phyloP scores from a whole-genome alignment of 53 echinoderm and acorn worm species.

The Astropecten irregularis region DNA sequence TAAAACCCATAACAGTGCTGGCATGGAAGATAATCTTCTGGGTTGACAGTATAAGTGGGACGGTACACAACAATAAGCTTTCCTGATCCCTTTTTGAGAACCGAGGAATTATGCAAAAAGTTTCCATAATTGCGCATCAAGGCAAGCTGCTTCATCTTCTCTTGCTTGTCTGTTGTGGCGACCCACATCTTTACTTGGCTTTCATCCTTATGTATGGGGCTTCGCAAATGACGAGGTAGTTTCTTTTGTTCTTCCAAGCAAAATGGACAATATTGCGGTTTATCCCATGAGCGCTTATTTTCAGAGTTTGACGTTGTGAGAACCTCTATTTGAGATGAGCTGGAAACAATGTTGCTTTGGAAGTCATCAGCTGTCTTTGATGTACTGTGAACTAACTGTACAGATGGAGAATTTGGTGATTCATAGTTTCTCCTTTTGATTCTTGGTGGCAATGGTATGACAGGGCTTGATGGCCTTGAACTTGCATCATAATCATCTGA shows the following conservation, averaged over 20 bases:
- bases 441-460: conserved; percentile 1
- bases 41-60: conserved; percentile 19
- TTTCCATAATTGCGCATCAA: conserved; percentile 66
- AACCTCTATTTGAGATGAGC: background rate
- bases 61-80: conserved; percentile 35
- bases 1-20: conserved; percentile 48
- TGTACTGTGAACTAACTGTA: background rate
- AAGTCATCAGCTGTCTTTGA: background rate
- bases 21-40: conserved; percentile 54
- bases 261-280: conserved; percentile 4
- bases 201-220: conserved; percentile 34
- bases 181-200: conserved; percentile 40
- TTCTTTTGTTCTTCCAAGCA: background rate
- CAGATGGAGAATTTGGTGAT: background rate
- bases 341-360: too few species aligned
- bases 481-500: too few species aligned
- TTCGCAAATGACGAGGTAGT: conserved; percentile 10
- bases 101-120: conserved; percentile 61
- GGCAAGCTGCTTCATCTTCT: conserved; percentile 11
- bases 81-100: conserved; percentile 45
- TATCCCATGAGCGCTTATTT: background rate
- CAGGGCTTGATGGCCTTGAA: conserved; percentile 4
- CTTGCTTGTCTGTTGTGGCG: conserved; percentile 36
- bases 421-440: too few species aligned
- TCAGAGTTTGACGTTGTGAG: background rate